Base-by-base conservation (phyloP, 2,888 invertebrate species). In the Leptopilina myrica region DNA sequence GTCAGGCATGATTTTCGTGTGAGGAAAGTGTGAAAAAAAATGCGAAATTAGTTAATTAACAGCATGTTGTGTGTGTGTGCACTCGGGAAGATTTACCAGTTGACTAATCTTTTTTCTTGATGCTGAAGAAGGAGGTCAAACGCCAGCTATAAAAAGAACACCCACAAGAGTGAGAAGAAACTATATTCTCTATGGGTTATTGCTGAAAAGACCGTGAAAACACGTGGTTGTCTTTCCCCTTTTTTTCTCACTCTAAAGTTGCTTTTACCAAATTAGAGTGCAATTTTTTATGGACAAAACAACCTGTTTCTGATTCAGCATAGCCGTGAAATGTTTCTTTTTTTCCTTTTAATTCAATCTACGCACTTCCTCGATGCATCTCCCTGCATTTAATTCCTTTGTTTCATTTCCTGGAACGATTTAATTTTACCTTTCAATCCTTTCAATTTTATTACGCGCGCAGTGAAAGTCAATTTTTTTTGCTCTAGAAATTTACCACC, bases 101-200 rank as follows among this genome's bases (percentile, higher is more conserved):
- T 81, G 84, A 86, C 87, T 87, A 85, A 83, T 84, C 80, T 84
- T 83, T 20, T 84, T n/a, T 46, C 76, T 76, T 49, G 75, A 59
- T 82, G 79, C 80, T 78, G 78, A 49, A 83, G 80, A 91, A 90
- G 84, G 88, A 91, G 91, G 90, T 90, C 90, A 87, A 85, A 87
- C 87, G 82, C 84, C 80, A 83, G 90, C 91, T 91, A 91, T 89
- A 90, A 91, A 90, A 91, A 91, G 91, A 89, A 90, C 88, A 87
- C 87, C 87, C 87, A 88, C 87, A 84, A 86, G 82, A 83, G 49
- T 49, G 49, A 49, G 49, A 43, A 49, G 33, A 33, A 9, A 49
- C 49, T 49, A 49, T 49, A 33, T 33, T 5, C 33, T 1, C 81
- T 82, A 20, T 20, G 83, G 84, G 78, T 78, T 33, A 33, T 33